Evolutionary conservation across 2,113 vertebrate species (phyloP).

Genomic region (Petroica traversi): DNA sequence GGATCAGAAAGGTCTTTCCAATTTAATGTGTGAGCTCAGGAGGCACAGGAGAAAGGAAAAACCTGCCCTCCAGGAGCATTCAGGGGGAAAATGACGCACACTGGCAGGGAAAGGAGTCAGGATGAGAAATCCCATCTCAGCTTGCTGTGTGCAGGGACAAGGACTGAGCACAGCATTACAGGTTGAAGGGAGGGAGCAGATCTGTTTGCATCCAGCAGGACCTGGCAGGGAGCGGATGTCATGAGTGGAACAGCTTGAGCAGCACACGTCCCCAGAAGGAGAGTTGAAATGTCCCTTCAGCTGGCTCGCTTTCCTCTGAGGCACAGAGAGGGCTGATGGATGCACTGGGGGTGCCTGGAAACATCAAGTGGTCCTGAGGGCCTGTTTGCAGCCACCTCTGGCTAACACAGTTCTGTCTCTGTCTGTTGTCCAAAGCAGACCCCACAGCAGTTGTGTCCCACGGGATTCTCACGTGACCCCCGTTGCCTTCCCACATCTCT

Average conservation of each 20-base stretch:
- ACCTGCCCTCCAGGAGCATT: not conserved
- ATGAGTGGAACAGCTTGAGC: not conserved
- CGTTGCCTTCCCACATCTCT: not conserved
- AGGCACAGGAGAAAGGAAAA: not conserved
- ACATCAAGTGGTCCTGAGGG: not conserved
- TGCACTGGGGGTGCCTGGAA: not conserved
- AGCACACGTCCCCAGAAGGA: not conserved
- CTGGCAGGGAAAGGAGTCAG: not conserved
- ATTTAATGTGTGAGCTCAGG: not conserved
- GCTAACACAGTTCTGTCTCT: not conserved
- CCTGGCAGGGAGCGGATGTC: not conserved
- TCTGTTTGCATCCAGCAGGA: not conserved
- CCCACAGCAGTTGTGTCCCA: fast-evolving
- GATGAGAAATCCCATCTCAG: not conserved
- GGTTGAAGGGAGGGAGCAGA: not conserved
- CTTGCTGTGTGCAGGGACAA: not conserved
- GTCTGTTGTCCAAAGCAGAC: not conserved
- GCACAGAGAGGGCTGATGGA: not conserved
- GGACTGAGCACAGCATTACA: not conserved
- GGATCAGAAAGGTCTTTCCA: slow-evolving; percentile 26
- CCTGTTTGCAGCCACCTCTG: not conserved
- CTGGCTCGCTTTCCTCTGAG: not conserved
- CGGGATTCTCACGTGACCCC: not conserved
- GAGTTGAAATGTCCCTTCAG: not conserved
- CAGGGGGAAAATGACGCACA: not conserved